Conservation (phyloP, 2,113 vertebrate genomes). For the Aleadryas rufinucha region DNA sequence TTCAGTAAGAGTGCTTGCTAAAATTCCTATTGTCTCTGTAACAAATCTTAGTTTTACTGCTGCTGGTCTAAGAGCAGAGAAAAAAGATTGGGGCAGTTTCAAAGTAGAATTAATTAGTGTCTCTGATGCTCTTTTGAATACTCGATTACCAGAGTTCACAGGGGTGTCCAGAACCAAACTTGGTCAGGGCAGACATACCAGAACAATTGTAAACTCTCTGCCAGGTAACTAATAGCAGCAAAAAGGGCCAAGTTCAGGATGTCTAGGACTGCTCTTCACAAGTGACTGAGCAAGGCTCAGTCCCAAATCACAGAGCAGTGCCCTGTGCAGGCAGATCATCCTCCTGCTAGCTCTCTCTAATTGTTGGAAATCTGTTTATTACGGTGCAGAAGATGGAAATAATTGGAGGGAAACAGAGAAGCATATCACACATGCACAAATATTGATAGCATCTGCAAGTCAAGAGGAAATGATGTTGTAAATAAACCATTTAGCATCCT, state of each 20-base stretch:
- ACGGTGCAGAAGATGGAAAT: background rate
- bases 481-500: constrained; percentile 1
- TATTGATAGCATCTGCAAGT: constrained; percentile 4
- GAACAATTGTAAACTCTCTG: background rate
- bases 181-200: background rate
- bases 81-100: background rate
- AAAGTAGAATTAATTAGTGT: background rate
- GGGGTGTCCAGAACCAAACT: background rate
- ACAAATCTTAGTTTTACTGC: background rate
- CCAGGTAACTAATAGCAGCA: background rate
- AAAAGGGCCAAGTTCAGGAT: background rate
- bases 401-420: background rate
- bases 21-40: constrained; percentile 10
- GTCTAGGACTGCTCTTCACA: background rate
- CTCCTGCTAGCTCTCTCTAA: background rate
- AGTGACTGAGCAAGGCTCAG: background rate
- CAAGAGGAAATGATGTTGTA: constrained; percentile 12
- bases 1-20: constrained; percentile 5
- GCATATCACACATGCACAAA: background rate
- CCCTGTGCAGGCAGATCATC: background rate
- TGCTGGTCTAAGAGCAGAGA: background rate
- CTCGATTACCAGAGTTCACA: background rate
- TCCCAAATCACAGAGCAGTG: background rate
- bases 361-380: background rate
- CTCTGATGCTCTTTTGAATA: background rate